Evolutionary conservation across 2,888 invertebrate species (phyloP), one percentile per base, ranked within the genome.

Genomic region (Drosophila paramelanica): DNA sequence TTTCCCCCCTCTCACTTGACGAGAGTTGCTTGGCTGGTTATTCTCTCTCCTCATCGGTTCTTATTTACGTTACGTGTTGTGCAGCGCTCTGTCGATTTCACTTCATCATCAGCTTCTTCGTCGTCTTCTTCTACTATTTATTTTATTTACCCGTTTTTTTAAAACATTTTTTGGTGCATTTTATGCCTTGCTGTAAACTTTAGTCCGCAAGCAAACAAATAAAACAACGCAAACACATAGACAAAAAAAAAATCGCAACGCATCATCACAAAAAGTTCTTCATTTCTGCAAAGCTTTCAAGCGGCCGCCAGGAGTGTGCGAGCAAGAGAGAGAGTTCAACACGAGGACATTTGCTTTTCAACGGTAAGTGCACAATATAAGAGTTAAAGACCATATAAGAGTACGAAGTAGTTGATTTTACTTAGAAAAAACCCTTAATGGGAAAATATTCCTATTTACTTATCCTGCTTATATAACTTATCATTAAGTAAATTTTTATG

Each of bases 21-120:
- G 39, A 43, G 50, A 64, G 68, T 61, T 66, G 62, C 42, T 75
- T 73, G 73, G 59, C 60, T 73, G 58, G 66, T 64, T 58, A 43
- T 43, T 25, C 49, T 58, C 49, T 36, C 38, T 65, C 20, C 47
- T 70, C 42, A 33, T 52, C 53, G 71, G 59, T 73, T 64, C 65
- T 69, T 82, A 83, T 81, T 86, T 86, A 83, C 87, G 81, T 86
- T 83, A 77, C 70, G 67, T 79, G 69, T 77, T 83, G 58, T 67
- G 61, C 65, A 57, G 80, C 69, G 70, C 60, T 79, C 72, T 74
- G 67, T 52, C 84, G 81, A 81, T 81, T 87, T 87, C 87, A 83
- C 81, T 87, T 73, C 72, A 59, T 65, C 36, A 36, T 36, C 55
- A 45, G 55, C 55, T 45, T 43, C 55, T 43, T 31, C 31, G 31